Base-by-base conservation (phyloP, 2,888 invertebrate genomes). In the Perizoma affinitatum region DNA sequence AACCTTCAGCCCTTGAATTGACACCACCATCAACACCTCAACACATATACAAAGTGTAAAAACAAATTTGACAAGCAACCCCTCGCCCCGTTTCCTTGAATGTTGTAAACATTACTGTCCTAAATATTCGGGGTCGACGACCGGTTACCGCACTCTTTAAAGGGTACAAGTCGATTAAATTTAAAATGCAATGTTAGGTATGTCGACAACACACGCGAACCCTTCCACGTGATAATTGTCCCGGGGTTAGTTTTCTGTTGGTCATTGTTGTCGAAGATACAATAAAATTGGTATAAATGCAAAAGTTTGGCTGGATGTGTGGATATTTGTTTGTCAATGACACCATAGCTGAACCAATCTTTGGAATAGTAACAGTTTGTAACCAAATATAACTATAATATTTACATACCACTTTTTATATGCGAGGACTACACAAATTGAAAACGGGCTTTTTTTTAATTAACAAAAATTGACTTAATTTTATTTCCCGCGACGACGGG, bases 61-160 rank as follows among this genome's bases (percentile, higher is more conserved):
- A 70, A 70, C 58, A 65, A 74, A 82, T 74, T 71, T 79, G 76
- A 76, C 75, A 76, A 65, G 67, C 73, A 73, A 70, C 65, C 76
- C 74, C 77, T 76, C 83, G 83, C 80, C 82, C 84, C 79, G 83
- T 76, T 84, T 86, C 84, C 85, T 80, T 75, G 74, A 79, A 78
- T 79, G 80, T 80, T 83, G 80, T 85, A 86, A 85, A 86, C 83
- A 84, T 49, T 53, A 53, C 80, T 79, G 87, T 83, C 84, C 90
- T 83, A 88, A 88, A 91, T 88, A 84, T 76, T 71, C 77, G 84
- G 78, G 90, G 84, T 90, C 88, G 71, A 69, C 74, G 90, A 87
- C 88, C 90, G 78, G 71, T 74, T 78, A 75, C 78, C 74, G 74
- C 74, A 75, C 73, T 76, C 76, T 75, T 67, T 66, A 66, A 88